Percentiles rank a stretch among this genome's conserved stretches.
Conservation (phyloP, 2,888 invertebrate species). For the Orthosia gracilis region DNA sequence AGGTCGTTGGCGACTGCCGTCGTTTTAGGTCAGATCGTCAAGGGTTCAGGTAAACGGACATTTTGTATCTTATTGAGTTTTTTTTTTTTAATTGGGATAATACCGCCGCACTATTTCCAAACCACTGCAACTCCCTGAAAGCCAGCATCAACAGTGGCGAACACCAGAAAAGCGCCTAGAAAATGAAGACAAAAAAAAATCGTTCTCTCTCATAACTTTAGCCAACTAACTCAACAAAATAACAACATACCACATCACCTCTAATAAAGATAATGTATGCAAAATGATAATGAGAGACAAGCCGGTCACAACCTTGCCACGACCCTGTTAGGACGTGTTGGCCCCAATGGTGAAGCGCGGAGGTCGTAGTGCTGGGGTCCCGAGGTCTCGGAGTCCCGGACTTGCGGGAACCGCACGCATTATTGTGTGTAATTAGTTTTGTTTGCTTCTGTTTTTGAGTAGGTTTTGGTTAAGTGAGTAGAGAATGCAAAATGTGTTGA, state of each 20-base stretch:
- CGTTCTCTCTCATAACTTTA: neutral
- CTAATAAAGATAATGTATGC: constrained; percentile 56
- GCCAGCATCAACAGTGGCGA: too few relatives aligned
- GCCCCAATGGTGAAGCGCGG: constrained; percentile 1
- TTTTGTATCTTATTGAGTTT: too few relatives aligned
- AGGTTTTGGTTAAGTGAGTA: neutral
- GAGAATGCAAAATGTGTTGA: too few relatives aligned
- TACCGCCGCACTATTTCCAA: too few relatives aligned
- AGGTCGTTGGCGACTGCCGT: too few relatives aligned
- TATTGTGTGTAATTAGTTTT: constrained; percentile 54
- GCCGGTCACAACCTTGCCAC: constrained; percentile 46
- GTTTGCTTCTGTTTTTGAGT: constrained; percentile 42
- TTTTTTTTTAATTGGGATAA: too few relatives aligned
- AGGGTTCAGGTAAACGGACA: too few relatives aligned
- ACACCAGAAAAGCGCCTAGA: too few relatives aligned
- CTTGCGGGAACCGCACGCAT: constrained; percentile 6
- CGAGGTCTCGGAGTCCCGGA: neutral
- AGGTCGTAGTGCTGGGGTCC: constrained; percentile 5
- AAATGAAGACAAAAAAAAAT: neutral
- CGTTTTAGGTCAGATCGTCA: too few relatives aligned
- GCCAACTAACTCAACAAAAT: constrained; percentile 13
- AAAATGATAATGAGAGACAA: constrained; percentile 44
- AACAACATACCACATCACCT: constrained; percentile 15
- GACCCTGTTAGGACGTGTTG: constrained; percentile 47
- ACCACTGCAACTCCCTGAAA: too few relatives aligned